Base-by-base conservation (phyloP, 1,140 invertebrate species). In the Dreissena polymorpha region DNA sequence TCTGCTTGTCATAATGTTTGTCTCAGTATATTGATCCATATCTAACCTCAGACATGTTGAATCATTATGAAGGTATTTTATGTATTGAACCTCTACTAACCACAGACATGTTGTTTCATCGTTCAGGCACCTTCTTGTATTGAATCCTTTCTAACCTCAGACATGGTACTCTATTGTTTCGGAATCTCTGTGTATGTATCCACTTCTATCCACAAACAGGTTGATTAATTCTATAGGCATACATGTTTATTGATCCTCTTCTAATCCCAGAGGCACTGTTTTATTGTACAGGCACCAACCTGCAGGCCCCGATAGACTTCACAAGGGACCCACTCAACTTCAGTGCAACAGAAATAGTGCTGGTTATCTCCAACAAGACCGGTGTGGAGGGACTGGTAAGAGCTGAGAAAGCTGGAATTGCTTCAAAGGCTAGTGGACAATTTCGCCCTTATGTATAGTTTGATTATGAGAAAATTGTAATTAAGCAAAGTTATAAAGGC, bases 281-380 rank as follows among this genome's bases (percentile, higher is more conserved):
- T 71, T 53, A 53, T 63, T 55, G 71, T 83, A 12, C 79, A 93
- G 95, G 95, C 10, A 95, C 95, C 6, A 96, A 96, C 91, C 92
- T 96, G 25, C 96, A 98, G 93, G 96, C 97, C 0, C 92, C 99
- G 12, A 96, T 99, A 71, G 95, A 99, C 91, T 95, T 96, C 60
- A 95, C 95, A 0, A 93, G 94, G 63, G 95, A 97, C 91, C 93
- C 95, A 0, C 92, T 93, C 23, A 95, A 96, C 83, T 86, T 88
- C 57, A 93, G 91, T 86, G 95, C 95, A 68, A 96, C 96, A 0
- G 96, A 98, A 92, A 96, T 99, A 65, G 95, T 95, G 23, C 91
- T 99, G 12, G 98, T 99, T 0, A 95, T 99, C 74, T 97, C 96
- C 57, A 99, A 99, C 93, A 93, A 91, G 29, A 85, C 93, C 0